Conservation (phyloP, 1,140 invertebrate species). For the Rhyzopertha dominica region DNA sequence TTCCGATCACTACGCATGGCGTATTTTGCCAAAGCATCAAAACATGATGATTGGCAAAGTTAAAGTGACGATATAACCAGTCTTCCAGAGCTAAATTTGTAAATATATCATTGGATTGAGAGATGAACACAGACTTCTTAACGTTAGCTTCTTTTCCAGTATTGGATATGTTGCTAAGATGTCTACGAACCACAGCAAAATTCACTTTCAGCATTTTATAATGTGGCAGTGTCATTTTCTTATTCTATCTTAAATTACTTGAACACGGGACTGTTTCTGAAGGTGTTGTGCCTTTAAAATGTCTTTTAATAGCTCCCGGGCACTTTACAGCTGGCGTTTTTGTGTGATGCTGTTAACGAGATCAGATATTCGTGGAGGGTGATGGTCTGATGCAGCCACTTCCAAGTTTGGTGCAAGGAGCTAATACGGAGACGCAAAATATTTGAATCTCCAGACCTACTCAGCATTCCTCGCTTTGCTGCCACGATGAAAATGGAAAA, state of each 20-base stretch:
- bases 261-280: constrained; percentile 13
- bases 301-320: constrained; percentile 18
- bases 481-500: constrained; percentile 33
- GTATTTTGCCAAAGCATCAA: constrained; percentile 88
- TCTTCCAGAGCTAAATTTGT: constrained; percentile 91
- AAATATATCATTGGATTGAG: constrained; percentile 83
- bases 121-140: constrained; percentile 82
- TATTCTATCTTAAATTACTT: too few relatives aligned
- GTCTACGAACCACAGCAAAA: too few relatives aligned
- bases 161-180: constrained; percentile 7
- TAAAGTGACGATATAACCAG: constrained; percentile 84
- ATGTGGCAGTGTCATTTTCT: too few relatives aligned
- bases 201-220: too few relatives aligned
- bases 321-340: constrained; percentile 47
- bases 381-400: constrained; percentile 87
- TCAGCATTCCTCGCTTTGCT: constrained; percentile 69
- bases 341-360: constrained; percentile 67
- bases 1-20: constrained; percentile 91
- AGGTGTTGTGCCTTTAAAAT: constrained; percentile 32
- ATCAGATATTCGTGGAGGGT: constrained; percentile 81
- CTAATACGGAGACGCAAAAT: constrained; percentile 79
- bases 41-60: constrained; percentile 76
- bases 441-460: constrained; percentile 75
- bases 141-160: constrained; percentile 24
- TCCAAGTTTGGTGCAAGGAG: constrained; percentile 81